Evolutionary conservation across 2,797 vertebrate species (phyloP).

Genomic region (Benthosema pterotum): DNA sequence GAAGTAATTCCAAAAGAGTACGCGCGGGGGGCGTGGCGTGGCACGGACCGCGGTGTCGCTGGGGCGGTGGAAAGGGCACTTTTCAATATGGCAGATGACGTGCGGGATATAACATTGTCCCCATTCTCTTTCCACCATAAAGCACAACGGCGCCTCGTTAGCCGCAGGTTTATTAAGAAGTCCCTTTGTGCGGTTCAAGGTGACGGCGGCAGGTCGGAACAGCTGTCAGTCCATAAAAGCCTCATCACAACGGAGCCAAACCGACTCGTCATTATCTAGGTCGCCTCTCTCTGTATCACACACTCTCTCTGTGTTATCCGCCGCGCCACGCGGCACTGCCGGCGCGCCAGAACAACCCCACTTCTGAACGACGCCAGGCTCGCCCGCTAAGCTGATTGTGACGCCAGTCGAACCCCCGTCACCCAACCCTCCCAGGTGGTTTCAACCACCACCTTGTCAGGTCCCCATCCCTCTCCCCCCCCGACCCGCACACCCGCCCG

Average conservation of each 20-base stretch:
- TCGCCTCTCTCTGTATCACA: conserved; percentile 28
- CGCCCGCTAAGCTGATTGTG: conserved; percentile 49
- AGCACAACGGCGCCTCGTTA: conserved; percentile 72
- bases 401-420: not conserved
- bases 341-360: too few species aligned
- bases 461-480: too few species aligned
- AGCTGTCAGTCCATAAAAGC: conserved; percentile 78
- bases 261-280: conserved; percentile 69
- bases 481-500: too few species aligned
- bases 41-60: too few species aligned
- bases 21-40: not conserved
- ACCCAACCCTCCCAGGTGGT: too few species aligned
- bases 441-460: too few species aligned
- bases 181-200: conserved; percentile 71
- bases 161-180: conserved; percentile 66
- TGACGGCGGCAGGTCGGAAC: conserved; percentile 72
- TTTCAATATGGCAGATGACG: conserved; percentile 55
- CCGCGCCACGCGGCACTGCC: too few species aligned
- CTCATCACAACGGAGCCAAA: conserved; percentile 54
- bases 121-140: conserved; percentile 57
- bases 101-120: conserved; percentile 46
- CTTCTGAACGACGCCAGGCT: conserved; percentile 20
- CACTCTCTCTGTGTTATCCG: too few species aligned
- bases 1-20: conserved; percentile 57
- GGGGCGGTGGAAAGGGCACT: conserved; percentile 20